Base-by-base conservation (phyloP, 2,797 vertebrate genomes). In the Lagorchestes hirsutus region DNA sequence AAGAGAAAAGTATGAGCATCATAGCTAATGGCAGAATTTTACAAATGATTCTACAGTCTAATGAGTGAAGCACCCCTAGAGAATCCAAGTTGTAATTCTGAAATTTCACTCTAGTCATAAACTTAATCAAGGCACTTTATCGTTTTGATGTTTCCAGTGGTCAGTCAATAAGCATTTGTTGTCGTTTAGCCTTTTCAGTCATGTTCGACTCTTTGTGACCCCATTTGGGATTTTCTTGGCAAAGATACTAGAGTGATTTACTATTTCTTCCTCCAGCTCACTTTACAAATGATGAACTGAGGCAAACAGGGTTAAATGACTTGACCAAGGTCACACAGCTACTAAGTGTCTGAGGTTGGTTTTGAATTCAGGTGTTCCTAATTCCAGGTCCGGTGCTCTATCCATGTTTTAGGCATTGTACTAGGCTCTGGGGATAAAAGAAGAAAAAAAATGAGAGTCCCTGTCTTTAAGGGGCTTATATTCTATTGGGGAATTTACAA, bases 11-110 rank as follows among this genome's bases (percentile, higher is more conserved):
- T 6, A 95, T 92, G 62, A 92, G 59, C 94, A 92, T 93, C 58
- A 94, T n/a, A 94, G 94, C 97, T 52, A 90, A 97, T 94, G 97
- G 94, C 67, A 18, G 14, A 97, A 95, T 97, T 98, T 96, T 97
- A 96, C 93, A 97, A 97, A 97, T n/a, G 95, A 94, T 95, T 98
- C 87, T 96, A 93, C 96, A 97, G 97, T 97, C 93, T 93, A 13
- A 0, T 0, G 54, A 96, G 97, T 67, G 97, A 97, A 96, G 9
- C 97, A 96, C 94, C 95, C 0, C 0, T 18, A 52, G 90, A 87
- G 91, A 92, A 95, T 52, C 1, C 0, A 92, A 97, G 82, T 95
- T 98, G 92, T 95, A 93, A 91, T 46, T 95, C 94, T 98, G 92
- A 97, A 97, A 54, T 93, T 11, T 93, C 0, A 5, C 3, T 40